Evolutionary conservation across 2,888 invertebrate species (phyloP).

Genomic region (Criorhina ranunculi): DNA sequence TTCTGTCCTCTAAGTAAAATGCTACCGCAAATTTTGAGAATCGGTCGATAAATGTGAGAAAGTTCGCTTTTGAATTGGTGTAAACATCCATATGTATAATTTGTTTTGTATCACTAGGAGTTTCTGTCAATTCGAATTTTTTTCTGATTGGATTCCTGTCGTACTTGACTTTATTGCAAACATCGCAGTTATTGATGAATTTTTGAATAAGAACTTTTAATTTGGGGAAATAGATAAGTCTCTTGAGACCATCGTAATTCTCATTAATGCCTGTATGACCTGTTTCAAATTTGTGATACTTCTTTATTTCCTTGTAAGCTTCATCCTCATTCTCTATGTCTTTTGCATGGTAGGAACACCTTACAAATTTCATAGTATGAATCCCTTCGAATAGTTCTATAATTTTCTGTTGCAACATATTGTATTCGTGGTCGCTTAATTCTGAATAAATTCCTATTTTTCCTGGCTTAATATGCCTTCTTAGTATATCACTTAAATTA

Average conservation of each 20-base stretch:
- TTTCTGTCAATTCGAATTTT: slow-evolving; percentile 50
- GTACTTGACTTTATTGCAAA: slow-evolving; percentile 23
- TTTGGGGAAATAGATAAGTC: neutral
- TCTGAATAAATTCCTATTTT: too few species aligned
- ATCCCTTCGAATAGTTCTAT: neutral
- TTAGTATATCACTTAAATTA: too few species aligned
- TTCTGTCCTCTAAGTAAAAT: slow-evolving; percentile 25
- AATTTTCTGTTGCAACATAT: neutral
- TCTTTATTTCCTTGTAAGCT: neutral
- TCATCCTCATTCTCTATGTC: neutral
- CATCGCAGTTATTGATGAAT: slow-evolving; percentile 38
- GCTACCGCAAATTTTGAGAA: slow-evolving; percentile 13
- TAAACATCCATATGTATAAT: slow-evolving; percentile 26
- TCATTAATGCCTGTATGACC: neutral
- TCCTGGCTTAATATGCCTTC: too few species aligned
- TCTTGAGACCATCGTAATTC: neutral
- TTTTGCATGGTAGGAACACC: neutral
- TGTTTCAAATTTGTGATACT: too few species aligned
- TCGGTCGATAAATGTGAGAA: slow-evolving; percentile 36
- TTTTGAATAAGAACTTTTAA: slow-evolving; percentile 6
- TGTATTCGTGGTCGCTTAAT: too few species aligned
- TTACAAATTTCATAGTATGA: neutral
- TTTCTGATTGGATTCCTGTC: too few species aligned
- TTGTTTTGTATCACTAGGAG: slow-evolving; percentile 32
- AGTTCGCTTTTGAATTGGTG: slow-evolving; percentile 16